Evolutionary conservation across 1,140 invertebrate species (phyloP).

Genomic region (Coenobita brevimanus): DNA sequence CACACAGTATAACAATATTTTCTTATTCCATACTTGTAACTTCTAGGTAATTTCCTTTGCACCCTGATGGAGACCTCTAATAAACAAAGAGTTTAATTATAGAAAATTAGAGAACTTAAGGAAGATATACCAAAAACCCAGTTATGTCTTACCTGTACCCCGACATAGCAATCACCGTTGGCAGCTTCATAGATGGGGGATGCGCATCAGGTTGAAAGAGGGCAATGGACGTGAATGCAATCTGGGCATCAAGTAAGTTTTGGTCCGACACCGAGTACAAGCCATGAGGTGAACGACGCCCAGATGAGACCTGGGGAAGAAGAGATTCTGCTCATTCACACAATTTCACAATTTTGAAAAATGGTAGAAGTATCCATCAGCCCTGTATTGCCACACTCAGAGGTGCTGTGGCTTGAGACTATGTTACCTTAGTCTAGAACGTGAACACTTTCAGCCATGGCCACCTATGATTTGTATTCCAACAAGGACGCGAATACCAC

Average conservation of each 20-base stretch:
- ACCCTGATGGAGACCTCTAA: too few relatives aligned
- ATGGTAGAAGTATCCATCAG: background rate
- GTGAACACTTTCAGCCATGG: too few relatives aligned
- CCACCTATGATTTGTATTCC: too few relatives aligned
- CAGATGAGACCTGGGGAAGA: conserved; percentile 1
- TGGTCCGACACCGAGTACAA: conserved; percentile 6
- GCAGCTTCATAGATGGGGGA: conserved; percentile 75
- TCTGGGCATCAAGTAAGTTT: conserved; percentile 72
- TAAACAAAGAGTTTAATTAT: too few relatives aligned
- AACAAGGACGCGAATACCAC: too few relatives aligned
- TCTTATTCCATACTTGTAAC: too few relatives aligned
- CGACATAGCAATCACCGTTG: conserved; percentile 73
- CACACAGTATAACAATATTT: too few relatives aligned
- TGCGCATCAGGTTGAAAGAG: conserved; percentile 77
- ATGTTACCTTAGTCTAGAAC: background rate
- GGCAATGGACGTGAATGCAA: conserved; percentile 77
- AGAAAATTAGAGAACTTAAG: too few relatives aligned
- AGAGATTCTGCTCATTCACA: background rate
- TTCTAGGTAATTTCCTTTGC: too few relatives aligned
- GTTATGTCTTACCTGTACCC: conserved; percentile 55
- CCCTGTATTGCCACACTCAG: background rate
- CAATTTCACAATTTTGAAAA: too few relatives aligned
- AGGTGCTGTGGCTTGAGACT: background rate
- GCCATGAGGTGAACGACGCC: conserved; percentile 19
- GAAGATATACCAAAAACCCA: too few relatives aligned